Conservation (phyloP, 2,797 vertebrate genomes). For the Neosilurus mollespiculum region DNA sequence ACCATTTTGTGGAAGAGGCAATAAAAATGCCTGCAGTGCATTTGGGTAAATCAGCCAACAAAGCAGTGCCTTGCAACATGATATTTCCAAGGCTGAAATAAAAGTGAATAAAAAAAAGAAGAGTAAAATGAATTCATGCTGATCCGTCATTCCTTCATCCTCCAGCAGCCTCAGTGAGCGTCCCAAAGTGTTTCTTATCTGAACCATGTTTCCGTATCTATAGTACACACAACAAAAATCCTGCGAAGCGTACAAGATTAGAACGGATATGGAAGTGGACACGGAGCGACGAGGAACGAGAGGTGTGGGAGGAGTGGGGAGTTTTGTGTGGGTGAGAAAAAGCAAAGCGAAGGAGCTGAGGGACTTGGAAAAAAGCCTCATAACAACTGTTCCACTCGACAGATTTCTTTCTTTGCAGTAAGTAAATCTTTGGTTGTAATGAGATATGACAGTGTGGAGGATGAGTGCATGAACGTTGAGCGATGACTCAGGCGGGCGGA, state of each 20-base stretch:
- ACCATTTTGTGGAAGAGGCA: no score
- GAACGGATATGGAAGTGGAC: slow-evolving; percentile 2
- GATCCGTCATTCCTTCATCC: slow-evolving; percentile 1
- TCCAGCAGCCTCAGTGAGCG: neutral
- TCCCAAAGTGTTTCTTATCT: neutral
- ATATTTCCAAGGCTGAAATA: neutral
- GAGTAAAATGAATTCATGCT: neutral
- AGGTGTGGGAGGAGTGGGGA: slow-evolving; percentile 25
- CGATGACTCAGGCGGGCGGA: neutral
- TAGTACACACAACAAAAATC: neutral
- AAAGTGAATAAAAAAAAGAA: neutral
- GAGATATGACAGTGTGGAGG: neutral
- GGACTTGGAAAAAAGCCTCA: slow-evolving; percentile 18
- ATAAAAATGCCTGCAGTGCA: no score
- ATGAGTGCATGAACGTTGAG: neutral
- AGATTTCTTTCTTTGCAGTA: slow-evolving; percentile 29
- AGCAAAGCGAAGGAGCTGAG: slow-evolving; percentile 3
- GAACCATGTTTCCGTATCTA: neutral
- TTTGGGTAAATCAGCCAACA: no score
- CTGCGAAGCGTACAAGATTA: neutral
- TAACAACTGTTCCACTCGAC: slow-evolving; percentile 35
- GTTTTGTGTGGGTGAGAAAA: slow-evolving; percentile 22
- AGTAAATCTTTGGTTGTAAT: slow-evolving; percentile 24
- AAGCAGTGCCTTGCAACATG: neutral
- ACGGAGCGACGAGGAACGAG: slow-evolving; percentile 1